phyloP scores from a whole-genome alignment of 2,888 invertebrate genomes.

The Drosophila rubida region DNA sequence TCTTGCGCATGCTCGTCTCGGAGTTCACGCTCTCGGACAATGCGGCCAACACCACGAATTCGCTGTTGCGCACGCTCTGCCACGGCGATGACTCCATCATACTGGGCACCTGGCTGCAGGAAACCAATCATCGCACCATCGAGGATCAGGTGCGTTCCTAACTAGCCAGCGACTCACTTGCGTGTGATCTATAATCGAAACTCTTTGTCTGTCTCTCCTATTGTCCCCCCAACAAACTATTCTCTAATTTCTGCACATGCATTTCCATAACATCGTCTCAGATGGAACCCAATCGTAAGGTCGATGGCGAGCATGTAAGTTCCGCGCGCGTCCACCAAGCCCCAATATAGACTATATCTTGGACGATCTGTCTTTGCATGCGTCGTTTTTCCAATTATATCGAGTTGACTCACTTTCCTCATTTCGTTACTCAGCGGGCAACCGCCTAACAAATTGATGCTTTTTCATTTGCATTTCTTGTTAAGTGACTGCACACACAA shows the following conservation, averaged over 20 bases:
- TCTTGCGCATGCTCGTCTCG: constrained; percentile 95
- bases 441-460: neutral
- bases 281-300: constrained; percentile 94
- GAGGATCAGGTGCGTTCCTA: constrained; percentile 94
- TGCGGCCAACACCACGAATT: constrained; percentile 95
- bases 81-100: constrained; percentile 96
- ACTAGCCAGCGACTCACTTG: neutral
- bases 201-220: constrained; percentile 11
- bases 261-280: constrained; percentile 76
- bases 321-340: constrained; percentile 27
- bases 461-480: neutral
- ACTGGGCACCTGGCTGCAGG: constrained; percentile 97
- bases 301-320: constrained; percentile 93
- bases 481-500: too few relatives aligned
- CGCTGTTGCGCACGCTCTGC: constrained; percentile 92
- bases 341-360: constrained; percentile 4
- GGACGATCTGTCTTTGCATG: constrained; percentile 13
- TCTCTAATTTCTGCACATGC: constrained; percentile 20
- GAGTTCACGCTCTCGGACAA: constrained; percentile 98
- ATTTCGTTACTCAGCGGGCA: neutral
- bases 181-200: constrained; percentile 22
- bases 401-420: neutral
- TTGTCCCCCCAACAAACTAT: constrained; percentile 18
- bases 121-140: constrained; percentile 97
- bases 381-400: neutral